Conservation (phyloP, 2,888 invertebrate genomes). For the Pogonocherus hispidulus region DNA sequence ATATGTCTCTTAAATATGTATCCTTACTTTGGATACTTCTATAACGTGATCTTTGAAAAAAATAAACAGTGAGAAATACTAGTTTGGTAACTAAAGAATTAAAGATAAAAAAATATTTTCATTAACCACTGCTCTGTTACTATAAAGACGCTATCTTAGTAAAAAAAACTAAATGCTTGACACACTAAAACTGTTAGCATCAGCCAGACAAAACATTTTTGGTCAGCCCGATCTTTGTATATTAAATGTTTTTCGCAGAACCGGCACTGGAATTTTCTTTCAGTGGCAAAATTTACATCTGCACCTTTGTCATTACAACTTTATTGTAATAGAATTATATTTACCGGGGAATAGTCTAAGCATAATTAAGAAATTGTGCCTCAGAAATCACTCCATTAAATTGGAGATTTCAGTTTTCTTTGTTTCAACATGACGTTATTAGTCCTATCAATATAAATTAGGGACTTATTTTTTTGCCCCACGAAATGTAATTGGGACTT, state of each 20-base stretch:
- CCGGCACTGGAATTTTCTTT: conserved; percentile 46
- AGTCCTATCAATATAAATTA: conserved; percentile 19
- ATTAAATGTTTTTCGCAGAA: conserved; percentile 13
- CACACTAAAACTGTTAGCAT: no score
- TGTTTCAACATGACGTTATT: conserved; percentile 23
- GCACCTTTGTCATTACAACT: conserved; percentile 53
- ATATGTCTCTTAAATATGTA: no score
- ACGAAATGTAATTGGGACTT: conserved; percentile 10
- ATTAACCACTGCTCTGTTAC: no score
- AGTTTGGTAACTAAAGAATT: no score
- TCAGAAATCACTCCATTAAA: conserved; percentile 39
- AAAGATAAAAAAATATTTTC: no score
- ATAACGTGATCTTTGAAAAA: no score
- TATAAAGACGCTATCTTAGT: no score
- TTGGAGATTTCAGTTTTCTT: conserved; percentile 32
- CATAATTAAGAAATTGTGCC: conserved; percentile 44
- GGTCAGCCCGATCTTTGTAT: no score
- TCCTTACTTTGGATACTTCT: no score
- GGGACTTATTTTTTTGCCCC: conserved; percentile 4
- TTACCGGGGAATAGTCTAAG: conserved; percentile 29
- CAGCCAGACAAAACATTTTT: no score
- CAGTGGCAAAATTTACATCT: conserved; percentile 41
- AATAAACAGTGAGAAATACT: no score
- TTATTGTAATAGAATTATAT: conserved; percentile 48
- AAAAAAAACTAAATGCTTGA: no score